Evolutionary conservation across 2,888 invertebrate species (phyloP).

Genomic region (Patella caerulea): DNA sequence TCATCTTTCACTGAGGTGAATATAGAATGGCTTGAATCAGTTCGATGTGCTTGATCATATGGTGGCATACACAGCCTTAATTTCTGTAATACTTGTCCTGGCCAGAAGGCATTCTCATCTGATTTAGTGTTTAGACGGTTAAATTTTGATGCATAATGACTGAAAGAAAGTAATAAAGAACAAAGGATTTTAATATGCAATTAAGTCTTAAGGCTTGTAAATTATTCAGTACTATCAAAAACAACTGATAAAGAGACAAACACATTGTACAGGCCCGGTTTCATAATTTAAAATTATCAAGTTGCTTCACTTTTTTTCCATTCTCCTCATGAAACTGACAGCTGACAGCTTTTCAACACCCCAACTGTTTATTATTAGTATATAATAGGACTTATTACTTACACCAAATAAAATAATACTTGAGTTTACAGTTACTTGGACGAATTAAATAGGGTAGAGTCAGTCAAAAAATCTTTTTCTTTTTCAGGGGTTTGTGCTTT

Average conservation of each 20-base stretch:
- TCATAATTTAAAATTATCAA: too few relatives aligned
- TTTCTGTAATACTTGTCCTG: conserved; percentile 66
- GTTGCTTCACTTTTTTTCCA: too few relatives aligned
- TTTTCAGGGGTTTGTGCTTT: too few relatives aligned
- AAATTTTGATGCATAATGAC: conserved; percentile 50
- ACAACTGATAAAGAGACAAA: background rate
- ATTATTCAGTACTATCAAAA: background rate
- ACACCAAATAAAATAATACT: too few relatives aligned
- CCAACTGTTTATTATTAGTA: too few relatives aligned
- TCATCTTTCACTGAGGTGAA: conserved; percentile 45
- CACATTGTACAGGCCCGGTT: too few relatives aligned
- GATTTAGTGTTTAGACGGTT: conserved; percentile 46
- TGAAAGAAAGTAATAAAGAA: conserved; percentile 31
- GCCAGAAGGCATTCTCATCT: conserved; percentile 64
- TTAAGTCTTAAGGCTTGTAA: background rate
- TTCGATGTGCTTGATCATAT: conserved; percentile 36
- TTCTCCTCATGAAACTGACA: too few relatives aligned
- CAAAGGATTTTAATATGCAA: background rate
- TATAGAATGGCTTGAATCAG: conserved; percentile 39
- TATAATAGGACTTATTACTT: too few relatives aligned
- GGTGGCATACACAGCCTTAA: conserved; percentile 62
- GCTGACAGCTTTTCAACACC: too few relatives aligned
- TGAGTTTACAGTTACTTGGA: too few relatives aligned
- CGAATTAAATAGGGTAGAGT: too few relatives aligned
- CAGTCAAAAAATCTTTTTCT: too few relatives aligned